A percentile compares a stretch with the other conserved stretches of the same genome.
Evolutionary conservation across 2,888 invertebrate genomes (phyloP).

Genomic region (Clitarchus hookeri): DNA sequence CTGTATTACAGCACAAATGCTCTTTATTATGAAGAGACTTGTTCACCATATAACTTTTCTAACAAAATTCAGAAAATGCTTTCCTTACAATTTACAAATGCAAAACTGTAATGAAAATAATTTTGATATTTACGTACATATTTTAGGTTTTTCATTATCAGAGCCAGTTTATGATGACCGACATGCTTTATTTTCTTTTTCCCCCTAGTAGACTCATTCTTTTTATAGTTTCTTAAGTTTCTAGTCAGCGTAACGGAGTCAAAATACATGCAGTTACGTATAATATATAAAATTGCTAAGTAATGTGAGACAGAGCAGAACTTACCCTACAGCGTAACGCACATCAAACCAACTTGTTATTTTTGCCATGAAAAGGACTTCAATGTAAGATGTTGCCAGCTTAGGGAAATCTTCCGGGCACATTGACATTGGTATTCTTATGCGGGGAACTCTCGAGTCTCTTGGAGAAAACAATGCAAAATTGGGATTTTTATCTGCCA

Average conservation of each 20-base stretch:
- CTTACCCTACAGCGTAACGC: conserved; percentile 65
- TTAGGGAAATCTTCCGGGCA: conserved; percentile 59
- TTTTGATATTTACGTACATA: no score
- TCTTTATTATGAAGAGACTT: no score
- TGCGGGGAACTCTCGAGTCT: conserved; percentile 77
- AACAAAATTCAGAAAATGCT: neutral
- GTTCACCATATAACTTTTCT: neutral
- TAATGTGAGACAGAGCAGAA: neutral
- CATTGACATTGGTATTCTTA: conserved; percentile 69
- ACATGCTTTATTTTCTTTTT: no score
- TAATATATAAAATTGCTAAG: no score
- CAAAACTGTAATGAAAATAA: no score
- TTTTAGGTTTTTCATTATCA: no score
- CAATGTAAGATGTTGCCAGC: conserved; percentile 58
- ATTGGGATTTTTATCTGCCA: conserved; percentile 62
- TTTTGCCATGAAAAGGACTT: conserved; percentile 71
- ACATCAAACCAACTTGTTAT: conserved; percentile 72
- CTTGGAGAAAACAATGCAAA: conserved; percentile 76
- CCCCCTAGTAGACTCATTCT: no score
- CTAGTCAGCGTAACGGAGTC: no score
- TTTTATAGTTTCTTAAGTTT: neutral
- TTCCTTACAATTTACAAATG: neutral
- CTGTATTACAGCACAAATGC: no score
- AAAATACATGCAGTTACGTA: no score
- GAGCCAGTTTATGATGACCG: no score